Evolutionary conservation across 2,113 vertebrate species (phyloP), one percentile per base, ranked within the genome.

Genomic region (Isichthys henryi): DNA sequence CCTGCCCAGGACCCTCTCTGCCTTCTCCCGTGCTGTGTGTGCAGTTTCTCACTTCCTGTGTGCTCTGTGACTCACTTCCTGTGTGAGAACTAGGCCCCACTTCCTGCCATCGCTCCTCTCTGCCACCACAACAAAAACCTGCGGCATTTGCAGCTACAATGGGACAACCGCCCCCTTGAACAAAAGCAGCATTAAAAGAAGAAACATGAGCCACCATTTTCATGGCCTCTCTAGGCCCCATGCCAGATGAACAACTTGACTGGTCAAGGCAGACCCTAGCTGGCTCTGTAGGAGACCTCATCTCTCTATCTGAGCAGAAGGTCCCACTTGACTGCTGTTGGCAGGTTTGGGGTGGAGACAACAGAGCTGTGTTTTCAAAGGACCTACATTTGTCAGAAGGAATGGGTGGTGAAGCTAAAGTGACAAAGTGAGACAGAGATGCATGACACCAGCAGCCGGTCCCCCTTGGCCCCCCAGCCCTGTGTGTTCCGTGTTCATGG

Each of bases 81-180:
- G 95, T 92, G 70, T 87, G 49, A 49, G 87, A 90, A 92, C 91
- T 94, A 90, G 92, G 92, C 91, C 91, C 89, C 56, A 94, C 93
- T 95, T 96, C 96, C 95, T 96, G 94, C 80, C 89, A 88, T 93
- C 91, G 84, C 92, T 90, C 92, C 91, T 93, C 91, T 3, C 83
- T 89, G 91, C 91, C 91, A 93, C 96, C 94, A 93, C 95, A 95
- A 94, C 90, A 82, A 86, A 85, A 90, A 86, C 45, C 27, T 88
- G 89, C 3, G 83, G 82, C 74, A 92, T 86, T 11, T 89, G 93
- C 48, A 91, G 91, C 90, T 13, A 88, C 90, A 91, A 90, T 92
- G 82, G 48, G 35, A 52, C 62, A 53, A 45, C 48, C 27, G n/a
- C 82, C 23, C 62, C 5, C 53, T 23, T 53, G 48, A 45, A 89